Percentiles rank a stretch among this genome's conserved stretches.
phyloP scores from a whole-genome alignment of 2,113 vertebrate genomes.

The Ceuthmochares aereus region DNA sequence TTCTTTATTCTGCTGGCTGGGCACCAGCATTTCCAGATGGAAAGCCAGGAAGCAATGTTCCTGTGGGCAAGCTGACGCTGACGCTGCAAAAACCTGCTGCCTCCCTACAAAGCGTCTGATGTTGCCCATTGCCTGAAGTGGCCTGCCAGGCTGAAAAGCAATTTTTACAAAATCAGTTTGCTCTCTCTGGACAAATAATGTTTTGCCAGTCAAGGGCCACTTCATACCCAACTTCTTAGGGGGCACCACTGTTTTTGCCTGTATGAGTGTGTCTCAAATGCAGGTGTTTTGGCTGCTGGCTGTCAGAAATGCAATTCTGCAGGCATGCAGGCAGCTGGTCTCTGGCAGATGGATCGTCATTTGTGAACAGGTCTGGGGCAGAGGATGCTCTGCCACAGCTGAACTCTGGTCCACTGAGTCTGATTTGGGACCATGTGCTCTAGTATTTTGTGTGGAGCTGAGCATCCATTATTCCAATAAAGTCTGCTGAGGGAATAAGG shows the following conservation, averaged over 20 bases:
- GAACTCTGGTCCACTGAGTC: background rate
- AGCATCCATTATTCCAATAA: background rate
- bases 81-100: background rate
- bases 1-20: background rate
- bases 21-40: conserved; percentile 20
- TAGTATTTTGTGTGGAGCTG: background rate
- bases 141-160: background rate
- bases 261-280: background rate
- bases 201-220: background rate
- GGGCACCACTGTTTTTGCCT: background rate
- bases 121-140: background rate
- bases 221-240: background rate
- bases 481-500: background rate
- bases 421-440: background rate
- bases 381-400: background rate
- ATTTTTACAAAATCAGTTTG: background rate
- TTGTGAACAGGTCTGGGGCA: background rate
- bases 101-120: background rate
- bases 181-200: background rate
- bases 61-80: background rate
- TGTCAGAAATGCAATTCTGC: background rate
- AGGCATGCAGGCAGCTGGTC: background rate
- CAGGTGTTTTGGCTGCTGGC: background rate
- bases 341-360: background rate
- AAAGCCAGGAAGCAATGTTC: background rate